phyloP scores from a whole-genome alignment of 2,888 invertebrate genomes.

The Lingula anatina region DNA sequence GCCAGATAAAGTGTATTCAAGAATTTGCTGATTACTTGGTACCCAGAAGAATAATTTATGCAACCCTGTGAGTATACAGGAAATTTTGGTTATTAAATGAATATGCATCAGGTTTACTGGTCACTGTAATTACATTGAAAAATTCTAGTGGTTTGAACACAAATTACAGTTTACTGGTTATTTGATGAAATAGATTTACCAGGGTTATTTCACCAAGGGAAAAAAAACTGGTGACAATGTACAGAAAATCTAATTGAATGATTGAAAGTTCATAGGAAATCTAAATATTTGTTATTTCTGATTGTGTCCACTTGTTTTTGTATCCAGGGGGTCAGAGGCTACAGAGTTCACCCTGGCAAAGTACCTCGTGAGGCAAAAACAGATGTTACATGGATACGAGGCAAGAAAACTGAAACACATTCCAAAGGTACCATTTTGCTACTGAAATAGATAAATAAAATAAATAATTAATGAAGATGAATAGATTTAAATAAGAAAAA shows the following conservation, averaged over 20 bases:
- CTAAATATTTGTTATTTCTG: too few relatives aligned
- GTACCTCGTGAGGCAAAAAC: conserved; percentile 67
- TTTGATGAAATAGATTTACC: too few relatives aligned
- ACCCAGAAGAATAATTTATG: conserved; percentile 67
- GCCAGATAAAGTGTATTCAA: conserved; percentile 75
- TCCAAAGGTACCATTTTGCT: conserved; percentile 63
- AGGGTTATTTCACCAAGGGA: too few relatives aligned
- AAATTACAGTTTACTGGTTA: too few relatives aligned
- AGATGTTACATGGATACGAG: conserved; percentile 73
- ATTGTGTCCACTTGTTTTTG: too few relatives aligned
- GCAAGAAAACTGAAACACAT: conserved; percentile 69
- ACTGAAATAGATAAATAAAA: background rate
- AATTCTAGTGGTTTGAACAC: too few relatives aligned
- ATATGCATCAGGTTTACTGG: too few relatives aligned
- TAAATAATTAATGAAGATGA: background rate
- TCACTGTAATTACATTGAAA: background rate
- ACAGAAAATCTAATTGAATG: too few relatives aligned
- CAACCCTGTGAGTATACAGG: conserved; percentile 60
- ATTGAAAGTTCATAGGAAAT: too few relatives aligned
- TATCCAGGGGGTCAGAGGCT: conserved; percentile 19
- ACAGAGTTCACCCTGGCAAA: conserved; percentile 66
- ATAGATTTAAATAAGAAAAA: too few relatives aligned
- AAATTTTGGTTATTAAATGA: background rate
- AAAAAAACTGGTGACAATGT: too few relatives aligned
- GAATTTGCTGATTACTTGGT: conserved; percentile 76